A percentile compares a stretch with the other conserved stretches of the same genome.
Conservation (phyloP, 2,797 vertebrate genomes). For the Anguilla pacifica region DNA sequence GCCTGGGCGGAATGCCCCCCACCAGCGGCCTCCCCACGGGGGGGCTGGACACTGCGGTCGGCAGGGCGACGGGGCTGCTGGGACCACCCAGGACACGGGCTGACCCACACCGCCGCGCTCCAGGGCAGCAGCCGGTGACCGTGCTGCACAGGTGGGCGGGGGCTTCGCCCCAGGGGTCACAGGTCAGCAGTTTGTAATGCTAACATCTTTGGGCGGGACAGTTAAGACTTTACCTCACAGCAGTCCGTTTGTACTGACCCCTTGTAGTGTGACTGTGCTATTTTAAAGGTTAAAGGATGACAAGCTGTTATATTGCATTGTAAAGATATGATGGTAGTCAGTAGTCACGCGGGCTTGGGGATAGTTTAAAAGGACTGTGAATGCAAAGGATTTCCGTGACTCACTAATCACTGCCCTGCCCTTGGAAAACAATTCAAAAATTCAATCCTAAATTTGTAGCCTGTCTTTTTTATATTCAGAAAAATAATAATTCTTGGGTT, state of each 20-base stretch:
- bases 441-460: neutral
- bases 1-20: slow-evolving; percentile 29
- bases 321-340: neutral
- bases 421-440: neutral
- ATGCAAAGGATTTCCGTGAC: neutral
- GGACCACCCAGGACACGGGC: slow-evolving; percentile 47
- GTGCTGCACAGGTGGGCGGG: slow-evolving; percentile 40
- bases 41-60: slow-evolving; percentile 34
- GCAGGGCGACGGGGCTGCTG: slow-evolving; percentile 25
- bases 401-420: neutral
- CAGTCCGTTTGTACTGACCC: neutral
- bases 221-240: neutral
- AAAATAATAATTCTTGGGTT: neutral
- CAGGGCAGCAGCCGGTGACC: slow-evolving; percentile 38
- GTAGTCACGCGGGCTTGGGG: neutral
- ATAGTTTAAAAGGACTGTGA: neutral
- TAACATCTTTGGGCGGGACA: neutral
- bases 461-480: neutral
- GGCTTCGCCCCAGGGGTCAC: slow-evolving; percentile 35
- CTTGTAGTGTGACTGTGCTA: neutral
- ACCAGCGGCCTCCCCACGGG: slow-evolving; percentile 37
- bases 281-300: slow-evolving; percentile 17
- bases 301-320: neutral
- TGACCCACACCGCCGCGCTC: slow-evolving; percentile 31
- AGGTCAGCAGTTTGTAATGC: slow-evolving; percentile 34